These are phyloP conservation scores for Chrysodeixis includens DNA, from an alignment of 2,888 invertebrate genomes.

Conservation along the genomic window DNA sequence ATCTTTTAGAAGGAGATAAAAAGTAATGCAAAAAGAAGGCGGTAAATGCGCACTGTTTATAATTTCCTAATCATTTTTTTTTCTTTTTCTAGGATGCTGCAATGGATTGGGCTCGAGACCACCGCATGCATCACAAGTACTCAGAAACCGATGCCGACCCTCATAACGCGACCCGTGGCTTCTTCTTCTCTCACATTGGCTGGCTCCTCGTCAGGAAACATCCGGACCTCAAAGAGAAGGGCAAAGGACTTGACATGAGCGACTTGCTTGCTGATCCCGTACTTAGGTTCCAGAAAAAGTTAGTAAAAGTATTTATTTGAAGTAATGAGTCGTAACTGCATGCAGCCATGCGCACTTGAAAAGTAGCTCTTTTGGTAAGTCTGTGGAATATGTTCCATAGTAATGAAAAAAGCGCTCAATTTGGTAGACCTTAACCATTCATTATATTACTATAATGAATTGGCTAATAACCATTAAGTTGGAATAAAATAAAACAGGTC, in stretches of 20 bases:
- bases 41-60: no score
- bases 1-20: no score
- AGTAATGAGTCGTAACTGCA: no score
- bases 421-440: no score
- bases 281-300: constrained; percentile 96
- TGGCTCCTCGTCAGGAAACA: constrained; percentile 98
- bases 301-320: constrained; percentile 72
- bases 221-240: constrained; percentile 95
- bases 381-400: neutral
- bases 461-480: no score
- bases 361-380: neutral
- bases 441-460: no score
- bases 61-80: neutral
- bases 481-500: no score
- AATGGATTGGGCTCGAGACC: constrained; percentile 94
- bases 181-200: constrained; percentile 98
- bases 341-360: neutral
- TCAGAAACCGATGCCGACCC: constrained; percentile 98
- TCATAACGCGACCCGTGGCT: constrained; percentile 97
- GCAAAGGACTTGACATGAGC: constrained; percentile 94
- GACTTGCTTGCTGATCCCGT: constrained; percentile 95
- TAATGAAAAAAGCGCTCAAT: neutral
- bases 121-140: constrained; percentile 97
- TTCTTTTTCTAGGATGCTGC: constrained; percentile 90
- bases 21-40: no score